Evolutionary conservation across 2,888 invertebrate genomes (phyloP), one percentile per base, ranked within the genome.

Genomic region (Eristalis intricaria): DNA sequence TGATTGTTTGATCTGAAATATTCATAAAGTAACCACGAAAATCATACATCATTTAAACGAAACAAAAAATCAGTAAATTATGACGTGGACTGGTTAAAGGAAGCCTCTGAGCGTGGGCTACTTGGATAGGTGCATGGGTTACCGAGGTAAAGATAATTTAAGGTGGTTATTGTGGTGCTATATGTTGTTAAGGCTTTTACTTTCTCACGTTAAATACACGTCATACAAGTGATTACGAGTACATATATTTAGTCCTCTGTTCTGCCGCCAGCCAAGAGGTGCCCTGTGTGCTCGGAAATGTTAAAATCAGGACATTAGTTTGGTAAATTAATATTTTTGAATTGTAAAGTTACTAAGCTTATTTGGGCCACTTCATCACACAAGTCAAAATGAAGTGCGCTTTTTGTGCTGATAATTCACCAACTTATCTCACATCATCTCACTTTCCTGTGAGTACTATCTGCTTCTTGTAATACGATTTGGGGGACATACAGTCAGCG

Each of bases 1-100:
- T 0, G 23, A 60, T 60, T 11, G 19, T 10, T 60, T 26, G 10
- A 23, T 26, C 4, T 60, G 19, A 19, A 15, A 5, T 2, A 22
- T 13, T 11, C 50, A 32, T 65, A 64, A 56, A 74, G 64, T 58
- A 65, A 75, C 74, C 74, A 35, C 74, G 35, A 75, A 23, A 56
- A 38, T 65, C 74, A 75, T 74, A 64, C 56, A 65, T 65, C 65
- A 26, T 60, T 15, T 1, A 50, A 26, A 2, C 2, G 22, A 22
- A 60, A 60, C 60, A 29, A 60, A 23, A 60, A 60, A 60, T 60
- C 13, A 23, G 26, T n/a, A 50, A 7, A 50, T 19, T 19, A 7
- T 43, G 43, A 19, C n/a, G 8, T 19, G 8, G 19, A 5, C 15
- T 50, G 19, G 2, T 19, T 8, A 50, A 50, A 19, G 2, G 8